Base-by-base conservation (phyloP, 2,888 invertebrate species). In the Cataglyphis altisquamis region DNA sequence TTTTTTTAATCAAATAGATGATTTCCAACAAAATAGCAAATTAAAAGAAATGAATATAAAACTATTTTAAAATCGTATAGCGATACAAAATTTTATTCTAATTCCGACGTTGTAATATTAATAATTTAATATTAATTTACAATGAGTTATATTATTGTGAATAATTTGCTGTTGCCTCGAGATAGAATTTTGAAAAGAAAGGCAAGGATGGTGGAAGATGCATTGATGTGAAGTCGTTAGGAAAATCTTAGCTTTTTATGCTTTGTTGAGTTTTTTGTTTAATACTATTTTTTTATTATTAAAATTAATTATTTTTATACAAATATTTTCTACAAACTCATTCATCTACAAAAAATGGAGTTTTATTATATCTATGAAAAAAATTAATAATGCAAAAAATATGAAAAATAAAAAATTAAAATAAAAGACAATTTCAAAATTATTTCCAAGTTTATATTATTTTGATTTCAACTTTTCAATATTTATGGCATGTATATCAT, bases 1-100 rank as follows among this genome's bases (percentile, higher is more conserved):
- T 18, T 72, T 18, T 41, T 62, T 72, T 29, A 55, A 72, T n/a
- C 12, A 60, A 60, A 60, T 15, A 60, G 15, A 68, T 68, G 12
- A 15, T 55, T 55, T n/a, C 36, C n/a, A 21, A 55, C 18, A 12
- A 52, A 32, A 52, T 68, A 70, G 15, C 8, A 12, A 55, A 32
- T 62, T 29, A 6, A 18, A 15, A n/a, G 45, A 29, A 29, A 6
- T n/a, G 36, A 60, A 32, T 6, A 32, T 6, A 12, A 70, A 32
- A 36, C 10, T 25, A 21, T 32, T 21, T 63, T 32, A 6, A 63
- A 74, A 32, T 57, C 1, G 62, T 32, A 25, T 45, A 5, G 8
- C 41, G 15, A 63, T 48, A n/a, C 2, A 15, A 41, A 25, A 1
- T 29, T 60, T 60, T 60, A n/a, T 41, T 41, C 10, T n/a, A 12